Evolutionary conservation across 1,140 invertebrate genomes (phyloP).

Genomic region (Tetranychus cinnabarinus): DNA sequence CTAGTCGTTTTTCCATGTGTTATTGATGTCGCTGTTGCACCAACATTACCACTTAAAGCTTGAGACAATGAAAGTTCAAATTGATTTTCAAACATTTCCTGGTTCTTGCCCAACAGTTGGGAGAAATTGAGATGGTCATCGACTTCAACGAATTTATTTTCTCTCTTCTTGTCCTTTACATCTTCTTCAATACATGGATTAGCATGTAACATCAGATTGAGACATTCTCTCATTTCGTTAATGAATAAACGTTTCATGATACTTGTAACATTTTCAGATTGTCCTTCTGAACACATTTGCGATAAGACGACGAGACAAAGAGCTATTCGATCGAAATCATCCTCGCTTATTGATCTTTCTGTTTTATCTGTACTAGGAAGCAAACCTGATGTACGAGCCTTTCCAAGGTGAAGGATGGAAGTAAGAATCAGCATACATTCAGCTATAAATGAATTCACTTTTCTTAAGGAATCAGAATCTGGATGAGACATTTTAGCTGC

Average conservation of each 20-base stretch:
- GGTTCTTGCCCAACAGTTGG: slow-evolving; percentile 6
- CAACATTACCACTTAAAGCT: slow-evolving; percentile 44
- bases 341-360: slow-evolving; percentile 55
- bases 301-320: slow-evolving; percentile 34
- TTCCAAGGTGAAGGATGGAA: slow-evolving; percentile 59
- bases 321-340: slow-evolving; percentile 74
- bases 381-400: slow-evolving; percentile 26
- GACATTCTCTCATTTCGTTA: slow-evolving; percentile 4
- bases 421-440: slow-evolving; percentile 71
- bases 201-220: slow-evolving; percentile 7
- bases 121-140: slow-evolving; percentile 9
- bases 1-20: slow-evolving; percentile 35
- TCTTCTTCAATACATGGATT: slow-evolving; percentile 3
- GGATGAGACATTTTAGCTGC: slow-evolving; percentile 15
- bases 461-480: neutral
- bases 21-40: slow-evolving; percentile 29
- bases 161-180: slow-evolving; percentile 2
- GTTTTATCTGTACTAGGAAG: slow-evolving; percentile 19
- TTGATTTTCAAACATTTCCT: slow-evolving; percentile 8
- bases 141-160: slow-evolving; percentile 1
- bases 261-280: neutral
- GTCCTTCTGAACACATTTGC: slow-evolving; percentile 2
- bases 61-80: slow-evolving; percentile 85
- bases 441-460: slow-evolving; percentile 35
- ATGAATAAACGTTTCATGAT: slow-evolving; percentile 3